Evolutionary conservation across 2,888 invertebrate species (phyloP).

Genomic region (Lasioglossum malachurum): DNA sequence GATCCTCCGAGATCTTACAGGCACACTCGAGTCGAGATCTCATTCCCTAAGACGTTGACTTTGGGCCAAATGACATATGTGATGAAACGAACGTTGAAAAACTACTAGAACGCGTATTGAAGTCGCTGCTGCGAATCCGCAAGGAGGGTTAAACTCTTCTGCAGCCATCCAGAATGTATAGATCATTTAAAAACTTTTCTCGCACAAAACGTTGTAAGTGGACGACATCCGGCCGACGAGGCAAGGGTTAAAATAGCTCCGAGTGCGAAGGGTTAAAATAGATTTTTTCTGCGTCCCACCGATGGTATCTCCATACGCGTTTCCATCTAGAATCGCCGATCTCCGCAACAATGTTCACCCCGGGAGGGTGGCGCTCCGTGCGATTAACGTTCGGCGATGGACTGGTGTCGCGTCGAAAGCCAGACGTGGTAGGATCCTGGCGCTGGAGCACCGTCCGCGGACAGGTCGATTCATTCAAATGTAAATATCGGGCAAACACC

Average conservation of each 20-base stretch:
- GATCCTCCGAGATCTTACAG: not conserved
- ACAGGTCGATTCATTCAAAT: conserved; percentile 54
- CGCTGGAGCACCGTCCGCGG: conserved; percentile 33
- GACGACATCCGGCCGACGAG: no score
- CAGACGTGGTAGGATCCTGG: conserved; percentile 20
- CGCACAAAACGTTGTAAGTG: no score
- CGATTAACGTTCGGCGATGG: conserved; percentile 19
- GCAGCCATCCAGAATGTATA: no score
- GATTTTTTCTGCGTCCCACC: not conserved
- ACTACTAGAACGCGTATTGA: not conserved
- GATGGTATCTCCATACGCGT: not conserved
- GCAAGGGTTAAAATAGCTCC: no score
- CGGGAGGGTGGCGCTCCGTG: not conserved
- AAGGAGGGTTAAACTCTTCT: no score
- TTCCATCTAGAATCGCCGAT: not conserved
- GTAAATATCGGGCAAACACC: conserved; percentile 76
- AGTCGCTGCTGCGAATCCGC: not conserved
- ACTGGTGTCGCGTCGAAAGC: not conserved
- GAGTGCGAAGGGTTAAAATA: not conserved
- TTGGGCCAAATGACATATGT: rapidly evolving
- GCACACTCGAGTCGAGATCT: not conserved
- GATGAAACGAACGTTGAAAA: not conserved
- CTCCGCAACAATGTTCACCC: not conserved
- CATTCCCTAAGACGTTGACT: not conserved
- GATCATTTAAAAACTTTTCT: no score